A percentile compares a stretch with the other conserved stretches of the same genome.
These are phyloP conservation scores for Watsonalla binaria DNA, from an alignment of 2,888 invertebrate genomes.

Conservation along the genomic window DNA sequence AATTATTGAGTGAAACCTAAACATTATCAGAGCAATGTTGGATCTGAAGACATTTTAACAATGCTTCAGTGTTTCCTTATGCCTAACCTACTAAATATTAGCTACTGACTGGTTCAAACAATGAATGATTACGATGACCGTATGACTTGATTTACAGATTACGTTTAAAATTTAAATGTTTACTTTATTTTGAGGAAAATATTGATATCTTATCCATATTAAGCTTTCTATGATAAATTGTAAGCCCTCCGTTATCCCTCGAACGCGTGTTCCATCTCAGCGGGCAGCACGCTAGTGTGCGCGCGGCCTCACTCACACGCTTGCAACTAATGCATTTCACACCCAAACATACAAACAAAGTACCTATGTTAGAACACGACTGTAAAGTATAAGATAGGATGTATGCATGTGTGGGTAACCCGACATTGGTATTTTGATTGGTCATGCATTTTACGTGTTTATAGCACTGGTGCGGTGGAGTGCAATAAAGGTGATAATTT, in stretches of 20 bases:
- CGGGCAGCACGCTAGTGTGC: slow-evolving; percentile 47
- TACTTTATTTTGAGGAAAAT: neutral
- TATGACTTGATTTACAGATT: slow-evolving; percentile 23
- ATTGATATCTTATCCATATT: slow-evolving; percentile 36
- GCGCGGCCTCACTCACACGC: slow-evolving; percentile 30
- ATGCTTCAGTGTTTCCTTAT: too few species aligned
- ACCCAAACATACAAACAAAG: slow-evolving; percentile 30
- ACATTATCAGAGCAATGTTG: too few species aligned
- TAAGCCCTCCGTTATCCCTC: slow-evolving; percentile 76
- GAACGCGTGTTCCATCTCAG: slow-evolving; percentile 75
- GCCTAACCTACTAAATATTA: too few species aligned
- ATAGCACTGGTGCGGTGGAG: slow-evolving; percentile 58
- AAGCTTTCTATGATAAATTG: slow-evolving; percentile 49
- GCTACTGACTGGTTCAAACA: too few species aligned
- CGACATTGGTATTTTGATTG: slow-evolving; percentile 78
- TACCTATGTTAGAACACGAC: slow-evolving; percentile 14
- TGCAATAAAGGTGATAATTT: slow-evolving; percentile 70
- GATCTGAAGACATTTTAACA: too few species aligned
- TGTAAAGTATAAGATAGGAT: neutral
- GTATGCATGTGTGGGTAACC: slow-evolving; percentile 50
- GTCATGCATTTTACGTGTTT: slow-evolving; percentile 79
- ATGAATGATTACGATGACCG: too few species aligned
- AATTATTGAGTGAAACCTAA: too few species aligned
- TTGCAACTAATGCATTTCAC: slow-evolving; percentile 48
- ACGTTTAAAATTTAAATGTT: neutral